Base-by-base conservation (phyloP, 2,888 invertebrate genomes). In the Parnassius orleans region DNA sequence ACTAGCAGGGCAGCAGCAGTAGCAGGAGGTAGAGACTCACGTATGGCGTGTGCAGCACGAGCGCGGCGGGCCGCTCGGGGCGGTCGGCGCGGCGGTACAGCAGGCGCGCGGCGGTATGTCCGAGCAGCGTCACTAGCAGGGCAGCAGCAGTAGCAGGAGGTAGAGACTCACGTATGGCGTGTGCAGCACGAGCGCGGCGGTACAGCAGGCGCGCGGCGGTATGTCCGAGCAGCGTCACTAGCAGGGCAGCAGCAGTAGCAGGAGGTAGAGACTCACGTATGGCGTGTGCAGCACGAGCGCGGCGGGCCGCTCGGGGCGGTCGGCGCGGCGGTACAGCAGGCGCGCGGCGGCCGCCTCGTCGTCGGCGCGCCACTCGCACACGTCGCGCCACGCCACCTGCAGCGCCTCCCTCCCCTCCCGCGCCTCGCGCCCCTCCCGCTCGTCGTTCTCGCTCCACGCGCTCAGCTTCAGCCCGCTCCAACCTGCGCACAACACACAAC, bases 291-390 rank as follows among this genome's bases (percentile, higher is more conserved):
- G 46, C 46, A 46, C 46, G 46, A 50, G 46, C 15, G 53, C 42
- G 48, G 56, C 42, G 53, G 48, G 55, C 53, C 24, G 42, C 52
- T 54, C 60, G 12, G 55, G 43, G 9, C 60, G 61, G 60, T 77
- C 79, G 55, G 64, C 66, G 0, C 77, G 66, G 43, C 94, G 93
- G 86, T 98, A 98, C 72, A 97, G 95, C 86, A 99, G 95, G 77
- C 96, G 95, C 84, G 98, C 96, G 24, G 97, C 96, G 93, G 97
- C 97, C 24, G 96, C 97, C 75, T 98, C 98, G 80, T 98, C 98
- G 83, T 98, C 98, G 3, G 96, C 94, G 78, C 97, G 96, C 96
- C 97, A 98, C 76, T 95, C 94, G 64, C 95, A 93, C 66, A 98
- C 95, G 70, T 93, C 93, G 66, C 94, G 93, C 98, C 98, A 98